Evolutionary conservation across 1,140 invertebrate genomes (phyloP).

Genomic region (Diachasmimorpha longicaudata): DNA sequence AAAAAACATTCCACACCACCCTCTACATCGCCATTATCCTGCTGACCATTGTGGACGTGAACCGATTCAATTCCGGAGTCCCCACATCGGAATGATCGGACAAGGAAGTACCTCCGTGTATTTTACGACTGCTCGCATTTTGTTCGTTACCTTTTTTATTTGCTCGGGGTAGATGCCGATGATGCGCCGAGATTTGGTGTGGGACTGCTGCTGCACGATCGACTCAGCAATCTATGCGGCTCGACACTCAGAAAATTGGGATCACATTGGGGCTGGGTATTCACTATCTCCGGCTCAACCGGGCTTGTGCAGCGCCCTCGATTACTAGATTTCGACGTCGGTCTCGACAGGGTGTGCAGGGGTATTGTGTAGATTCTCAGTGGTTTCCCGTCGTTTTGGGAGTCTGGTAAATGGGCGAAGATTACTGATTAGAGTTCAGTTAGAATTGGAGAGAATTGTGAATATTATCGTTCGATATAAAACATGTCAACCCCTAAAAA

Average conservation of each 20-base stretch:
- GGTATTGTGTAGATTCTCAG: slow-evolving; percentile 66
- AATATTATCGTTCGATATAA: too few relatives aligned
- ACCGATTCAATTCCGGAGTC: background rate
- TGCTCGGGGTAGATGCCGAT: slow-evolving; percentile 37
- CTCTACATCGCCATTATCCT: background rate
- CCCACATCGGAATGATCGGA: background rate
- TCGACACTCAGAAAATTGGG: slow-evolving; percentile 49
- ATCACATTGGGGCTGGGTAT: slow-evolving; percentile 35
- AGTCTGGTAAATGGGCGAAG: background rate
- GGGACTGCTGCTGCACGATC: slow-evolving; percentile 63
- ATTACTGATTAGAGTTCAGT: too few relatives aligned
- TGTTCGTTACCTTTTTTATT: slow-evolving; percentile 25
- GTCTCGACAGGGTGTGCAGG: slow-evolving; percentile 55
- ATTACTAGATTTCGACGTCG: slow-evolving; percentile 35
- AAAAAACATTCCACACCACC: background rate
- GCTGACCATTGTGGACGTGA: background rate
- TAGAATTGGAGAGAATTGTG: too few relatives aligned
- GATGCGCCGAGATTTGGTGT: slow-evolving; percentile 49
- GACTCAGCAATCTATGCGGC: slow-evolving; percentile 52
- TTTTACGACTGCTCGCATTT: background rate
- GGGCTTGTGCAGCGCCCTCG: slow-evolving; percentile 46
- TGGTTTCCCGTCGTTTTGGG: slow-evolving; percentile 53
- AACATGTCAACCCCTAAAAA: too few relatives aligned
- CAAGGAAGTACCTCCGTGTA: background rate
- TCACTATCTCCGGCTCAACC: slow-evolving; percentile 42